Evolutionary conservation across 2,113 vertebrate species (phyloP), one percentile per base, ranked within the genome.

Genomic region (Motacilla alba): DNA sequence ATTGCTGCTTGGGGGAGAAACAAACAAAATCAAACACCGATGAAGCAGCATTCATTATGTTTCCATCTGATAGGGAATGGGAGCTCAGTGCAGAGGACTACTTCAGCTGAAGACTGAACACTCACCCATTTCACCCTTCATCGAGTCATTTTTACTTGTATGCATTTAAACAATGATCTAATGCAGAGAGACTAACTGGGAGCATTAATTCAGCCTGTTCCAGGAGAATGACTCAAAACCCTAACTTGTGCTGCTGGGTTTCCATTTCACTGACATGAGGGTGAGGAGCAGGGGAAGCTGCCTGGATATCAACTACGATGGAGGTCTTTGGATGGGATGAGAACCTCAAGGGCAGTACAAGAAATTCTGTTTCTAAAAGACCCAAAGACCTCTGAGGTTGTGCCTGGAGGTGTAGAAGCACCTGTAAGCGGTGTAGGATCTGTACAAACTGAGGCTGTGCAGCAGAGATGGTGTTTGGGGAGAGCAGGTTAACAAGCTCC

Each of bases 1-100:
- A 55, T 31, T 95, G 93, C 94, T 95, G 92, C 90, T 82, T 93
- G 81, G 89, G 72, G 39, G 66, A 70, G 50, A 83, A 86, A 83
- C 79, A 95, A 92, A 88, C 92, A 90, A 72, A 93, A 24, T 2
- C 68, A 76, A 91, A 33, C 84, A 33, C 20, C 9, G 55, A 59
- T 74, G 43, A 23, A 88, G 60, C 11, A 4, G 76, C 90, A 39
- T 67, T 77, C 58, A 58, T 85, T 93, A 28, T 7, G 41, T 59
- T 91, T 69, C 66, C 28, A 30, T 79, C 89, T 92, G 81, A 85
- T 69, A 53, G 60, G 81, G 62, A 62, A 27, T 0, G 37, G 78
- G 62, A 90, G 82, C 88, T 82, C n/a, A 37, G 90, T 43, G 88
- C 83, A 77, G 59, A 39, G 82, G 62, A 93, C 5, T 50, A 0